Evolutionary conservation across 1,140 invertebrate species (phyloP), one percentile per base, ranked within the genome.

Genomic region (Drosophila simulans): DNA sequence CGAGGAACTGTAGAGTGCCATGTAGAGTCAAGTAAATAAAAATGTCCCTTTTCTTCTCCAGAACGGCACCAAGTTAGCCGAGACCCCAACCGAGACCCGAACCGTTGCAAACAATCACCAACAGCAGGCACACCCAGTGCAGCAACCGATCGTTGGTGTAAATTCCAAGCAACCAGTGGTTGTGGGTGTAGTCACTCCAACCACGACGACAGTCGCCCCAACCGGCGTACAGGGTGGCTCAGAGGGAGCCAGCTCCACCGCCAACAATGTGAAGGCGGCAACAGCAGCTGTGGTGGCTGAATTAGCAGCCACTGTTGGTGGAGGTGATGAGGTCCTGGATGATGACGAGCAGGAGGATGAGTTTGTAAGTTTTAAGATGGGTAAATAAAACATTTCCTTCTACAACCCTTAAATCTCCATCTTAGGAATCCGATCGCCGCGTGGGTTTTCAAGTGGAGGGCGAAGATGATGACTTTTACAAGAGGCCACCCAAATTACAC

Each of bases 381-480:
- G 27, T 42, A 53, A 17, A 22, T 7, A 7, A 5, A 0, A 13
- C 1, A 8, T 11, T 1, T 34, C 5, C 13, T 25, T 35, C 20
- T 8, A 52, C 2, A 5, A 12, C 31, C 2, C 3, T 7, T 1
- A 10, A 22, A n/a, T 68, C 15, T 15, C n/a, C 17, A 10, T 31
- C 20, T 12, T 17, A 91, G 91, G 91, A 92, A 55, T 69, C 73
- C 40, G 91, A 92, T 71, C 84, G 91, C 34, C 78, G 81, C 20
- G 91, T 92, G 13, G 91, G 91, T 39, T 92, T 92, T 69, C 90
- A 89, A 43, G 90, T 92, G 25, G 91, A 92, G 51, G 77, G 80
- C 37, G 73, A 91, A 43, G 91, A 92, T 25, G 91, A 92, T 56
- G 92, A 92, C 54, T 91, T 92, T 15, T 86, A 91, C 15, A 92